Evolutionary conservation across 2,888 invertebrate species (phyloP), one percentile per base, ranked within the genome.

Genomic region (Zele albiditarsus): DNA sequence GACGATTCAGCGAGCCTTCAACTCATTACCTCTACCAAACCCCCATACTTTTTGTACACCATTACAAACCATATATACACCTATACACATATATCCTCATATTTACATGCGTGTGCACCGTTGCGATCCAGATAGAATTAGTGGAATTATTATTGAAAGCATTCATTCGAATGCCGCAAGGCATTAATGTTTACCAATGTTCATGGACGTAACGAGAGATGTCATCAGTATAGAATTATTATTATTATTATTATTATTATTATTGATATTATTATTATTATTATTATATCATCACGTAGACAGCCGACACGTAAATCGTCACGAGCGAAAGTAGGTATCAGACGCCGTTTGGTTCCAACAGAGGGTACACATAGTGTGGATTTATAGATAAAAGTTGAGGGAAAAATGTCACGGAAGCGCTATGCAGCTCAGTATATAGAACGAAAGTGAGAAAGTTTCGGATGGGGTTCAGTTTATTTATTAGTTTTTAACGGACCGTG

Each of bases 231-330:
- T 12, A 38, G 38, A 38, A 38, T 12, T 6, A 12, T 38, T 38
- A 38, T 4, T 12, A 38, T 6, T 12, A 58, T 14, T 2, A 14
- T 25, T 6, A 53, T 23, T 31, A 20, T 20, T 5, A 53, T 53
- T 8, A 53, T 20, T 53, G 3, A n/a, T 3, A 53, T 53, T 2
- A 20, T 20, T 5, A 53, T 20, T n/a, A 46, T 53, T 53, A 53
- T 53, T n/a, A 53, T 53, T 42, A 58, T 46, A 12, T 12, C 12
- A 38, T 38, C 27, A 31, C 58, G 27, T 53, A 53, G 63, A 72
- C 53, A 72, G 65, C n/a, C 28, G 65, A 27, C n/a, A 70, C 63
- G 63, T 77, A 79, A 79, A 79, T 79, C 65, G 33, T n/a, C 14
- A 53, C 1, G 20, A 53, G 20, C 20, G n/a, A 14, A n/a, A 38